These are phyloP conservation scores for Montipora foliosa DNA, from an alignment of 64 coral and sea anemone genomes.

Conservation along the genomic window DNA sequence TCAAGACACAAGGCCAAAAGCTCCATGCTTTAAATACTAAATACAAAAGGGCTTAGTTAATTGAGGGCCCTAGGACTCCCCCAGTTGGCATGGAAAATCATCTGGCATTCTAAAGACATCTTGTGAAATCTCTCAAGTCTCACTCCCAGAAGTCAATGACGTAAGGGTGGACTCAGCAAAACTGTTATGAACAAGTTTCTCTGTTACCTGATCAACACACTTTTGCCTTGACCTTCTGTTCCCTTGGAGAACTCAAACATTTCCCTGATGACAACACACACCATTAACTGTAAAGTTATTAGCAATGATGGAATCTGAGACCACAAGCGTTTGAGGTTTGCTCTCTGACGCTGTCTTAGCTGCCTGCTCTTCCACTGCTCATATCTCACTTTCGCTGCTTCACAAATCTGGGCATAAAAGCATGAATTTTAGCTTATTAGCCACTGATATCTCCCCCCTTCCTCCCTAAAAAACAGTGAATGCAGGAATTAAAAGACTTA, in stretches of 20 bases:
- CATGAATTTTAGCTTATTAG: background rate
- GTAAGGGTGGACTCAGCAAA: no score
- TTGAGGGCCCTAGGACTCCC: no score
- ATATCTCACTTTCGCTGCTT: conserved; percentile 47
- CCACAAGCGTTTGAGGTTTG: conserved; percentile 85
- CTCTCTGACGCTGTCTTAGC: conserved; percentile 77
- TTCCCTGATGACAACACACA: conserved; percentile 62
- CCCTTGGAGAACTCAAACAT: conserved; percentile 23
- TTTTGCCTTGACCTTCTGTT: background rate
- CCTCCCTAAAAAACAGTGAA: background rate
- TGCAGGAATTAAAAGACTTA: no score
- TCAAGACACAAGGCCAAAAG: no score
- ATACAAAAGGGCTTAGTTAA: no score
- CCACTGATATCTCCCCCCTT: background rate
- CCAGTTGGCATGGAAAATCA: no score
- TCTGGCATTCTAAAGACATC: no score
- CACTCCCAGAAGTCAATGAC: no score
- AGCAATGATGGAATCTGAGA: conserved; percentile 55
- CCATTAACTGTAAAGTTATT: conserved; percentile 36
- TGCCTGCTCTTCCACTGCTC: conserved; percentile 67
- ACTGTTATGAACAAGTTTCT: background rate
- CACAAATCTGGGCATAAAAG: conserved; percentile 55
- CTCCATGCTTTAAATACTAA: no score
- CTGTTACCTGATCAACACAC: conserved; percentile 62
- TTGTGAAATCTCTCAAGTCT: no score